A percentile compares a stretch with the other conserved stretches of the same genome.
These are phyloP conservation scores for Romanogobio albipinnatus DNA, from an alignment of 2,113 vertebrate genomes.

Conservation along the genomic window DNA sequence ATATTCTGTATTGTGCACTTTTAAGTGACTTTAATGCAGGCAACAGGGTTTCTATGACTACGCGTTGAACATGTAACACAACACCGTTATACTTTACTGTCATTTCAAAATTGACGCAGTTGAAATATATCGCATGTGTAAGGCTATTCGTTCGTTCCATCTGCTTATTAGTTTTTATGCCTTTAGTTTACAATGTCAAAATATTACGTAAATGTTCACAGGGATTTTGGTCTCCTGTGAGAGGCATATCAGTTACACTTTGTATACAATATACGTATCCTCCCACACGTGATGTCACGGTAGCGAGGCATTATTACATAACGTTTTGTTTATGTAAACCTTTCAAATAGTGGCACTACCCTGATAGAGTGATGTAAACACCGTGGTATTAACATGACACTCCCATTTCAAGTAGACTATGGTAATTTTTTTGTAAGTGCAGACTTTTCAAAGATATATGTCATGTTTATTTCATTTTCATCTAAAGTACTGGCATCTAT, in stretches of 20 bases:
- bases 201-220: background rate
- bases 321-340: slow-evolving; percentile 14
- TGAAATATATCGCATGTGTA: background rate
- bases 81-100: slow-evolving; percentile 22
- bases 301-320: background rate
- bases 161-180: background rate
- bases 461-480: background rate
- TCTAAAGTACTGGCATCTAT: background rate
- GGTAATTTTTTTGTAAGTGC: background rate
- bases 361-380: background rate
- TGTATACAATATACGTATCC: background rate
- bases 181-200: background rate
- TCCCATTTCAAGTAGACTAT: background rate
- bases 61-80: slow-evolving; percentile 2
- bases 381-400: background rate
- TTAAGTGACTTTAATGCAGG: background rate
- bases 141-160: background rate
- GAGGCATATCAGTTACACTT: slow-evolving; percentile 7
- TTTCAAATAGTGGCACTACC: background rate
- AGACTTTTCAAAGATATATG: background rate
- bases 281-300: slow-evolving; percentile 19
- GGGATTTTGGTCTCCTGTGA: background rate
- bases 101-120: slow-evolving; percentile 26
- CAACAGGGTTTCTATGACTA: slow-evolving; percentile 2
- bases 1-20: background rate